phyloP scores from a whole-genome alignment of 2,888 invertebrate species.

The Chloromyia formosa region DNA sequence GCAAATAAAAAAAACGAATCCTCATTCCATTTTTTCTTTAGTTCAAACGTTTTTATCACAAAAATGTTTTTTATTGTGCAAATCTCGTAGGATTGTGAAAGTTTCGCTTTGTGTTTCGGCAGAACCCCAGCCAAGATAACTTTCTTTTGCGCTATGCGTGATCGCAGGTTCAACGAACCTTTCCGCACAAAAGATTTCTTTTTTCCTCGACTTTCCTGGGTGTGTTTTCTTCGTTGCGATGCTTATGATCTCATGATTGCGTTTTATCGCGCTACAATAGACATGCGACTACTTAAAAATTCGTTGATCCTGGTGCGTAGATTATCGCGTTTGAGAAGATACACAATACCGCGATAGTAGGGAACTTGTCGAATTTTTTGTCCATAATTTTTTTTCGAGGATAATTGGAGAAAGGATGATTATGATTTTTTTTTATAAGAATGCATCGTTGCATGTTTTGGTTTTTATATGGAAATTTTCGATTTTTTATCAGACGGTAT shows the following conservation, averaged over 20 bases:
- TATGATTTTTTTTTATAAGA: neutral
- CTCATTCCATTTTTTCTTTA: neutral
- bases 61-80: slow-evolving; percentile 33
- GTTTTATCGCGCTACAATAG: slow-evolving; percentile 41
- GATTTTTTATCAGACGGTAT: too few species aligned
- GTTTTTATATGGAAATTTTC: too few species aligned
- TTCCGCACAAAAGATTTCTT: neutral
- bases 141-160: slow-evolving; percentile 9
- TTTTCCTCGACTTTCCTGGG: neutral
- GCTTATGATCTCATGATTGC: slow-evolving; percentile 20
- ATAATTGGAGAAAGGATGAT: neutral
- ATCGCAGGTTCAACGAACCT: neutral
- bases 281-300: slow-evolving; percentile 38
- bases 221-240: neutral
- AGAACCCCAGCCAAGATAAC: slow-evolving; percentile 22
- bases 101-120: slow-evolving; percentile 16
- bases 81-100: slow-evolving; percentile 31
- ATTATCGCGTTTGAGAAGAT: slow-evolving; percentile 12
- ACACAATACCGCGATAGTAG: neutral
- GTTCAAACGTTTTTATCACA: too few species aligned
- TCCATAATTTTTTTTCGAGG: neutral
- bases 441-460: neutral
- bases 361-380: neutral
- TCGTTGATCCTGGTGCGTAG: slow-evolving; percentile 36
- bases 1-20: slow-evolving; percentile 2